These are phyloP conservation scores for Brachionus rubens DNA, from an alignment of 1,140 invertebrate species.

Conservation along the genomic window DNA sequence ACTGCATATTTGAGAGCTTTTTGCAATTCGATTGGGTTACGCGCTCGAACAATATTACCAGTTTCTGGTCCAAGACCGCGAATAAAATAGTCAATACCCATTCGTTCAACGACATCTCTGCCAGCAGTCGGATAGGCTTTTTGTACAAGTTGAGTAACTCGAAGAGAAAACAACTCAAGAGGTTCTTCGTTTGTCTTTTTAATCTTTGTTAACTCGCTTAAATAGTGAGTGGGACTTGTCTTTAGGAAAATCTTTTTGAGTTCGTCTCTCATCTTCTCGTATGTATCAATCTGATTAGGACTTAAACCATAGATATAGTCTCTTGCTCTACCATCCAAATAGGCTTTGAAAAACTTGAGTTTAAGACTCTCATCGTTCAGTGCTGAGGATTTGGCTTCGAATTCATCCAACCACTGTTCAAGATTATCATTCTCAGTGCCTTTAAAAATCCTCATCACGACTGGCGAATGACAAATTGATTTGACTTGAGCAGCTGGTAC, in stretches of 20 bases:
- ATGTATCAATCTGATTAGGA: not conserved
- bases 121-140: not conserved
- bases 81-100: not conserved
- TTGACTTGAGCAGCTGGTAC: no score
- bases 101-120: not conserved
- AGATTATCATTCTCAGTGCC: not conserved
- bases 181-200: not conserved
- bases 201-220: not conserved
- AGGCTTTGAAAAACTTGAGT: not conserved
- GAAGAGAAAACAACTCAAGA: not conserved
- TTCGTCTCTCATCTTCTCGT: not conserved
- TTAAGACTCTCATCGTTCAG: not conserved
- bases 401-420: not conserved
- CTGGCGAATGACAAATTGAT: not conserved
- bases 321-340: not conserved
- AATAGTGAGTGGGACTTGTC: not conserved
- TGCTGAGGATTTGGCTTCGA: not conserved
- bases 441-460: not conserved
- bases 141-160: not conserved
- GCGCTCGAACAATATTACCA: not conserved
- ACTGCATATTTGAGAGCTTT: conserved; percentile 1
- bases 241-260: not conserved
- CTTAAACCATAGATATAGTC: not conserved
- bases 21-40: not conserved
- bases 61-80: not conserved